Percentiles rank a stretch among this genome's conserved stretches.
These are phyloP conservation scores for Planiliza haematocheilus DNA, from an alignment of 2,113 vertebrate species.

Conservation along the genomic window DNA sequence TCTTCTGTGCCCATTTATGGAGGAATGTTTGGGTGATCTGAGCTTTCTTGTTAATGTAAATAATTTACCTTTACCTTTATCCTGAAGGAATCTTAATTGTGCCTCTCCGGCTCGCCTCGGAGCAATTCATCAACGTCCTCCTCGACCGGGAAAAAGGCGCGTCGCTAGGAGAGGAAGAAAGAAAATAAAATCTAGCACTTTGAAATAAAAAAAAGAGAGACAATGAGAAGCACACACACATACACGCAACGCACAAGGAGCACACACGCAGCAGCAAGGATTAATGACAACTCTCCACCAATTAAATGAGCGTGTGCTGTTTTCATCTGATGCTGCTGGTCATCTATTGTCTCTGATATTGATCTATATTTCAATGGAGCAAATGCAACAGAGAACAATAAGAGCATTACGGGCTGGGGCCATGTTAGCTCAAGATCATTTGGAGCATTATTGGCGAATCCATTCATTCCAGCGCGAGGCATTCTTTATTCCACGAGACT, in stretches of 20 bases:
- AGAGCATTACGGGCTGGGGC: conserved; percentile 48
- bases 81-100: conserved; percentile 89
- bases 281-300: conserved; percentile 68
- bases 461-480: conserved; percentile 60
- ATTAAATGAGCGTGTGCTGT: conserved; percentile 64
- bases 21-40: conserved; percentile 69
- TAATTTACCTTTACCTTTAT: conserved; percentile 87
- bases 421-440: conserved; percentile 62
- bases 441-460: conserved; percentile 63
- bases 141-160: conserved; percentile 68
- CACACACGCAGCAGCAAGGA: conserved; percentile 55
- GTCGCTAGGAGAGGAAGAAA: conserved; percentile 32
- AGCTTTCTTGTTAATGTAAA: conserved; percentile 82
- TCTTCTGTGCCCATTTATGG: conserved; percentile 50
- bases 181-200: conserved; percentile 32
- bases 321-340: conserved; percentile 68
- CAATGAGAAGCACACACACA: conserved; percentile 38
- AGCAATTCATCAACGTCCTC: conserved; percentile 82
- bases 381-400: conserved; percentile 65
- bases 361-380: conserved; percentile 70
- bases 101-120: conserved; percentile 70
- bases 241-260: conserved; percentile 11
- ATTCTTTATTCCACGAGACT: conserved; percentile 66
- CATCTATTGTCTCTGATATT: conserved; percentile 73
- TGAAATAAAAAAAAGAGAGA: conserved; percentile 64